Evolutionary conservation across 2,888 invertebrate genomes (phyloP).

Genomic region (Drosophila lutescens): DNA sequence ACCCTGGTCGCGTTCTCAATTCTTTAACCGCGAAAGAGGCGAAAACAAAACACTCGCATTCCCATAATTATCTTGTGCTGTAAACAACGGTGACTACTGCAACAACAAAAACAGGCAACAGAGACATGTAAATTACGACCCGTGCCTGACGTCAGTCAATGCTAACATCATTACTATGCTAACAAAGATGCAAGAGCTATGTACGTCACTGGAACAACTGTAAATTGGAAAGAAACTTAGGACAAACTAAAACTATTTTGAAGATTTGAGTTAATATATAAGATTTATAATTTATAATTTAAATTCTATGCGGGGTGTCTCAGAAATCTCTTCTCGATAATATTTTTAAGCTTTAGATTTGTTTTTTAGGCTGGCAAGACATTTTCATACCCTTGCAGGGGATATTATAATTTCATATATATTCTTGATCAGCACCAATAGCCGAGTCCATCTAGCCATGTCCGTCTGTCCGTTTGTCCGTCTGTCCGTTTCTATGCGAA

Average conservation of each 20-base stretch:
- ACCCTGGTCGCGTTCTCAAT: conserved; percentile 5
- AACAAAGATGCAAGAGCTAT: not conserved
- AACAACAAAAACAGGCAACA: not conserved
- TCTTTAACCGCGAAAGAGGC: not conserved
- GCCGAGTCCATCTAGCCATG: too few species aligned
- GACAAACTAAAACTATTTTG: not conserved
- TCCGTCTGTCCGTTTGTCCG: too few species aligned
- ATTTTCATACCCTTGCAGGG: too few species aligned
- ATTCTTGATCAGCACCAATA: too few species aligned
- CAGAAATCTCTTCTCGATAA: too few species aligned
- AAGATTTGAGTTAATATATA: too few species aligned
- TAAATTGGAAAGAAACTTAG: not conserved
- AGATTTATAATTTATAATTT: too few species aligned
- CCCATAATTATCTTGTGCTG: conserved; percentile 23
- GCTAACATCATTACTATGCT: conserved; percentile 18
- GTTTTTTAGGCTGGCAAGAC: too few species aligned
- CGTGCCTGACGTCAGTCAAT: conserved; percentile 62
- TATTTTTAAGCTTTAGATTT: too few species aligned
- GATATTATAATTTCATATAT: too few species aligned
- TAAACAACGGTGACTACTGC: conserved; percentile 2
- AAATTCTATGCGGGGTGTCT: too few species aligned
- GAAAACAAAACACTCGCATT: conserved; percentile 29
- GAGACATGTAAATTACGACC: conserved; percentile 47
- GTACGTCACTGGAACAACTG: not conserved
- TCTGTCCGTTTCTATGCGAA: too few species aligned